These are phyloP conservation scores for Myrmophylax atrothorax DNA, from an alignment of 2,113 vertebrate species.

Conservation along the genomic window DNA sequence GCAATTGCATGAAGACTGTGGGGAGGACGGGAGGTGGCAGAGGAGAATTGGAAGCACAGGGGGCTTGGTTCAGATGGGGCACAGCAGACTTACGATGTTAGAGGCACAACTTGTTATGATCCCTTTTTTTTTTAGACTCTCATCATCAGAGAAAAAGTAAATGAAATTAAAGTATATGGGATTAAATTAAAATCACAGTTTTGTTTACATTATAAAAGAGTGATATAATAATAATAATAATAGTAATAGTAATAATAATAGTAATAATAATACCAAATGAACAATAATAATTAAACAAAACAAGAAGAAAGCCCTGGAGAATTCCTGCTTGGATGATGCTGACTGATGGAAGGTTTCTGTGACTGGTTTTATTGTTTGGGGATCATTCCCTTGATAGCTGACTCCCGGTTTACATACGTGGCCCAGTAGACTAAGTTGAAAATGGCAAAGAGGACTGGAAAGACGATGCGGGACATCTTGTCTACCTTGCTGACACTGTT, in stretches of 20 bases:
- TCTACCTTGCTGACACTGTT: conserved; percentile 99
- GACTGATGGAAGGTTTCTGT: conserved; percentile 60
- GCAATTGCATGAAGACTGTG: not conserved
- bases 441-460: conserved; percentile 97
- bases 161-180: not conserved
- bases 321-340: conserved; percentile 65
- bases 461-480: conserved; percentile 98
- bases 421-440: conserved; percentile 99
- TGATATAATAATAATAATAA: not conserved
- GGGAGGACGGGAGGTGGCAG: not conserved
- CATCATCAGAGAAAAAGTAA: conserved; percentile 36
- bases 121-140: not conserved
- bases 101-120: conserved; percentile 54
- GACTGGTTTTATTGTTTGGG: conserved; percentile 83
- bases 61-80: not conserved
- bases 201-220: conserved; percentile 52
- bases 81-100: conserved; percentile 24
- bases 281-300: conserved; percentile 29
- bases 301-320: conserved; percentile 34
- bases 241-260: not conserved
- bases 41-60: conserved; percentile 2
- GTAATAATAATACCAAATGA: conserved; percentile 8
- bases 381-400: conserved; percentile 91
- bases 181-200: conserved; percentile 52
- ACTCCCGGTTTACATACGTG: conserved; percentile 96